phyloP scores from a whole-genome alignment of 2,797 vertebrate genomes.

The Loriculus beryllinus region DNA sequence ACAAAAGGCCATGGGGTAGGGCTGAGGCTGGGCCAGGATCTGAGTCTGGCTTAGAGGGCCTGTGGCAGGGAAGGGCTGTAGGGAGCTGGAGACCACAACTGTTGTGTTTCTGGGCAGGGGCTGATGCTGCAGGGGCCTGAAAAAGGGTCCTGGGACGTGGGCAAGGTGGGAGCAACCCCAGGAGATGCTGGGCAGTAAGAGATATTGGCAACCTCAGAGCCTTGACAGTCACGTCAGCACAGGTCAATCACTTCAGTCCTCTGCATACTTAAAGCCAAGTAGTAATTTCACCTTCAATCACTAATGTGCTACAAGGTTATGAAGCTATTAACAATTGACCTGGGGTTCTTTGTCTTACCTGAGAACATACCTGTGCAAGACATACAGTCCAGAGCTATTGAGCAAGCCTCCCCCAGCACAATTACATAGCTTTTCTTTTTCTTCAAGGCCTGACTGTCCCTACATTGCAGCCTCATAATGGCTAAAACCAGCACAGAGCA shows the following conservation, averaged over 20 bases:
- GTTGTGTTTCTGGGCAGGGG: not conserved
- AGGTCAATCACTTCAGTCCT: not conserved
- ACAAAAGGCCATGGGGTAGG: accelerated
- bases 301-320: not conserved
- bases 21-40: not conserved
- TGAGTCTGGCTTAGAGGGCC: accelerated
- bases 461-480: not conserved
- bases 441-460: not conserved
- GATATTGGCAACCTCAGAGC: not conserved
- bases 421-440: not conserved
- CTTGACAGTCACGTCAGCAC: too few species aligned
- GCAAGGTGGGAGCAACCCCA: not conserved
- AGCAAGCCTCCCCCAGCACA: not conserved
- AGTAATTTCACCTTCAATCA: not conserved
- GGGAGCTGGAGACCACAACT: not conserved
- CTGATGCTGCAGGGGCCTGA: not conserved
- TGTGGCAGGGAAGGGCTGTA: not conserved
- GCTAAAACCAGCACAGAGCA: not conserved
- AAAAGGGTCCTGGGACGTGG: not conserved
- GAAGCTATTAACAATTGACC: not conserved
- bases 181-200: not conserved
- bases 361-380: not conserved
- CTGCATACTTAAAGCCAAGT: not conserved
- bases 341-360: not conserved
- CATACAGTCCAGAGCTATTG: not conserved